phyloP scores from a whole-genome alignment of 2,888 invertebrate species.

The Heliconius erato region DNA sequence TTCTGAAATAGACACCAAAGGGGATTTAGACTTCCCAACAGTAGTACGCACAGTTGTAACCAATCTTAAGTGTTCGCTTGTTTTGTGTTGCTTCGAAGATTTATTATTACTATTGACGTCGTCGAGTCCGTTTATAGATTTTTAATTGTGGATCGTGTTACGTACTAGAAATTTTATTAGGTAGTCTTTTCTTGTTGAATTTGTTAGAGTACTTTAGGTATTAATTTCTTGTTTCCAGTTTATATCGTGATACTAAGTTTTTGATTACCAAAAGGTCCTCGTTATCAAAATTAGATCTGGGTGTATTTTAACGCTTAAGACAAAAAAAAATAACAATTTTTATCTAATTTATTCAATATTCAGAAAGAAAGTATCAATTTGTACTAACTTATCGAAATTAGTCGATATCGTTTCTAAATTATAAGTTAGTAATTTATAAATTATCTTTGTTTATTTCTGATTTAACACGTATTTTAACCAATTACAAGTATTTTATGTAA shows the following conservation, averaged over 20 bases:
- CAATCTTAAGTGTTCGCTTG: background rate
- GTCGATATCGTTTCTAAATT: background rate
- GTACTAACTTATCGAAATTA: background rate
- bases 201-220: too few relatives aligned
- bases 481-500: conserved; percentile 10
- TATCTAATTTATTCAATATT: background rate
- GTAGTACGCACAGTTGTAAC: background rate
- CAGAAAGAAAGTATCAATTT: background rate
- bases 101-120: background rate
- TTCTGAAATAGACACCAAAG: conserved; percentile 34
- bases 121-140: background rate
- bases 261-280: background rate
- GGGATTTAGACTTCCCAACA: background rate
- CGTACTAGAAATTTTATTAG: background rate
- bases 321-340: background rate
- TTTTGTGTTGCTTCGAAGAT: background rate
- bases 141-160: background rate
- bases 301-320: too few relatives aligned
- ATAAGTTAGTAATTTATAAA: too few relatives aligned
- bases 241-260: background rate
- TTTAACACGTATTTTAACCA: conserved; percentile 5
- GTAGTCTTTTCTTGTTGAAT: background rate
- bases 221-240: background rate
- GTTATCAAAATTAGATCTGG: too few relatives aligned
- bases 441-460: background rate